A percentile compares a stretch with the other conserved stretches of the same genome.
Conservation (phyloP, 2,888 invertebrate species). For the Diarsia brunnea region DNA sequence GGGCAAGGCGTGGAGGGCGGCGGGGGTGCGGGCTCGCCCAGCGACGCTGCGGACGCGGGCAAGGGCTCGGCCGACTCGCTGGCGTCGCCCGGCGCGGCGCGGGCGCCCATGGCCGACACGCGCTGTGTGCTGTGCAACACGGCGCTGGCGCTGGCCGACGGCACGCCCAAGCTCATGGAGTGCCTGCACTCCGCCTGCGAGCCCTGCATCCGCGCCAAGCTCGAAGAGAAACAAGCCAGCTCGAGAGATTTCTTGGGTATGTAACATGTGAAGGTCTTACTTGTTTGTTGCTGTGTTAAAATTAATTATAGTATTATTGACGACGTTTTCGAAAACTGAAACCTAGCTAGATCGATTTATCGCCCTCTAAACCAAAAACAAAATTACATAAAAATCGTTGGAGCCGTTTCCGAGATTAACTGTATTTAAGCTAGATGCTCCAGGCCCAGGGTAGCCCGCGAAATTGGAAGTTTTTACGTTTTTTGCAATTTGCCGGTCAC, state of each 20-base stretch:
- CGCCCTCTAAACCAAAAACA: too few species aligned
- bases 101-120: conserved; percentile 75
- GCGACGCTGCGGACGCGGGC: conserved; percentile 60
- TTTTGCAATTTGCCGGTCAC: too few species aligned
- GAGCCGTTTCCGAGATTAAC: too few species aligned
- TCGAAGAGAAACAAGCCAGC: conserved; percentile 86
- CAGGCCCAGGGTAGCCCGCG: too few species aligned
- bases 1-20: conserved; percentile 45
- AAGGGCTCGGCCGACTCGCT: conserved; percentile 81
- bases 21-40: conserved; percentile 60
- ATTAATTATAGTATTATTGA: too few species aligned
- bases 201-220: conserved; percentile 93
- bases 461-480: too few species aligned
- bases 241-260: conserved; percentile 84
- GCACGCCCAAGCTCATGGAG: conserved; percentile 95
- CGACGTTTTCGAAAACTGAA: too few species aligned
- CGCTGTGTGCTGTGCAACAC: conserved; percentile 90
- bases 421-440: too few species aligned
- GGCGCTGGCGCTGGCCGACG: conserved; percentile 80
- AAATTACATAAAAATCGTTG: too few species aligned
- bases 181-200: conserved; percentile 97
- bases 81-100: conserved; percentile 79
- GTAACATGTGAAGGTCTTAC: background rate
- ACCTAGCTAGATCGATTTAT: too few species aligned
- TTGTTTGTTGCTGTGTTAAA: background rate